Conservation (phyloP, 2,888 invertebrate species). For the Suillia variegata region DNA sequence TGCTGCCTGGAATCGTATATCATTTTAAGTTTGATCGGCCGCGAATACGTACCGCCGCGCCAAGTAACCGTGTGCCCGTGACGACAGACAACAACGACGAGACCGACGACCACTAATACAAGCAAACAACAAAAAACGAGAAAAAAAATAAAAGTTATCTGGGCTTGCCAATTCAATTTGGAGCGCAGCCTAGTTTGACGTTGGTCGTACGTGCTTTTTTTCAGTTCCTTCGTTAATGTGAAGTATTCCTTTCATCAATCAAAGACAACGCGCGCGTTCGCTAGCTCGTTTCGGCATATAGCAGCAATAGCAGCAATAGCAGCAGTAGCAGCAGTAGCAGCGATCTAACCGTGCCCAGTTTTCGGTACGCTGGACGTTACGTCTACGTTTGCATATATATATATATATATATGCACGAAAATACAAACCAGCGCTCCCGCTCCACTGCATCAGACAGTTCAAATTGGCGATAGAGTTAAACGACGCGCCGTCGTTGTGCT, state of each 20-base stretch:
- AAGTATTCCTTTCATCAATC: conserved; percentile 8
- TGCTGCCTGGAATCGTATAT: conserved; percentile 60
- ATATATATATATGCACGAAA: too few species aligned
- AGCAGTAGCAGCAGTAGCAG: conserved; percentile 8
- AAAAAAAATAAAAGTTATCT: conserved; percentile 9
- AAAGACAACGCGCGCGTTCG: conserved; percentile 6
- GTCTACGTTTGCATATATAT: conserved; percentile 24
- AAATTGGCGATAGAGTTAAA: conserved; percentile 32
- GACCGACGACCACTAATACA: neutral
- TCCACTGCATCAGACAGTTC: conserved; percentile 12
- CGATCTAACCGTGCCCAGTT: too few species aligned
- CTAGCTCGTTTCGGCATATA: too few species aligned
- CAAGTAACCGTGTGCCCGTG: neutral
- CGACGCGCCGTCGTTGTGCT: too few species aligned
- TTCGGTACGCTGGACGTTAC: too few species aligned
- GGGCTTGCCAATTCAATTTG: conserved; percentile 20
- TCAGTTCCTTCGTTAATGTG: neutral
- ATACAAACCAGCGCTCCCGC: conserved; percentile 6
- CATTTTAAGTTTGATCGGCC: conserved; percentile 63
- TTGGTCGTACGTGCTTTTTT: neutral
- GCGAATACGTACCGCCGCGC: conserved; percentile 58
- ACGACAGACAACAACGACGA: neutral
- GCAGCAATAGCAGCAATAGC: neutral
- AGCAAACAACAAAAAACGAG: neutral
- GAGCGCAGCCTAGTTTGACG: neutral